These are phyloP conservation scores for Cryptomyrus ogoouensis DNA, from an alignment of 2,113 vertebrate genomes.

Conservation along the genomic window DNA sequence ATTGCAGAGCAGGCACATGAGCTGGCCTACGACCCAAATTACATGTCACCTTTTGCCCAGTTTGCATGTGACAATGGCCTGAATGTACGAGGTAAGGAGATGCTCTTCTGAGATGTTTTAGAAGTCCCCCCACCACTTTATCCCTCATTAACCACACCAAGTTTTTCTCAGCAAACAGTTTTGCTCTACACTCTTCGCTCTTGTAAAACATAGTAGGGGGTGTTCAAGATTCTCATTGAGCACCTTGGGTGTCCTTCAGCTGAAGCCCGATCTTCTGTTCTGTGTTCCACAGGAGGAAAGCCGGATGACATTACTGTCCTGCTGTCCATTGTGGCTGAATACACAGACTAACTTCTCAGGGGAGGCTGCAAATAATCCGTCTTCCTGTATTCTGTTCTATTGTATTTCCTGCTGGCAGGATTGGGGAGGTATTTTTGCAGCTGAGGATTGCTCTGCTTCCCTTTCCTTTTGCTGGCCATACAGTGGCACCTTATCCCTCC, in stretches of 20 bases:
- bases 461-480: slow-evolving; percentile 16
- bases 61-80: slow-evolving; percentile 97
- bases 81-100: slow-evolving; percentile 87
- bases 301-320: slow-evolving; percentile 99
- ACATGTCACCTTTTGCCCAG: slow-evolving; percentile 98
- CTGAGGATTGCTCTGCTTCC: slow-evolving; percentile 40
- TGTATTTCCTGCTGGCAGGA: slow-evolving; percentile 86
- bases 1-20: slow-evolving; percentile 97
- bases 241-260: background rate
- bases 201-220: background rate
- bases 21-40: slow-evolving; percentile 95
- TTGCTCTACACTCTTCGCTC: background rate
- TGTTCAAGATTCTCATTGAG: background rate
- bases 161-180: background rate
- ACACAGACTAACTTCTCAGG: slow-evolving; percentile 73
- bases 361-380: background rate
- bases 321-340: slow-evolving; percentile 95
- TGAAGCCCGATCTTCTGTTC: background rate
- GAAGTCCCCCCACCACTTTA: background rate
- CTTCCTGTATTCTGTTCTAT: slow-evolving; percentile 31
- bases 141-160: background rate
- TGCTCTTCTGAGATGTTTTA: background rate
- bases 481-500: background rate
- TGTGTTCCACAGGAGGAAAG: slow-evolving; percentile 77
- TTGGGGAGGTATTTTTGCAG: slow-evolving; percentile 49